phyloP scores from a whole-genome alignment of 2,888 invertebrate species.

The Mimachlamys varia region DNA sequence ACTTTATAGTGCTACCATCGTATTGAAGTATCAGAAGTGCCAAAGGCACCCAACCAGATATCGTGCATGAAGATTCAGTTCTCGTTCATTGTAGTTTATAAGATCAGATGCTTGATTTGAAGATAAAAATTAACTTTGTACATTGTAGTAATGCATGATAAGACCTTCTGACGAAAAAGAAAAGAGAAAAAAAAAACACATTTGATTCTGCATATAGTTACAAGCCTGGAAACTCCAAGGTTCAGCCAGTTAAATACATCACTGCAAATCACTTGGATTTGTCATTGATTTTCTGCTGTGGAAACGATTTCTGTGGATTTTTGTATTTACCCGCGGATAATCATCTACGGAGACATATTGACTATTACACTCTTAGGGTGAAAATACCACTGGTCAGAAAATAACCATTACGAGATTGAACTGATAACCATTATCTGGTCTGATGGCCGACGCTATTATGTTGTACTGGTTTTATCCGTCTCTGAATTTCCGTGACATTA shows the following conservation, averaged over 20 bases:
- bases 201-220: no score
- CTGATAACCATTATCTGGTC: not conserved
- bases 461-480: slow-evolving; percentile 1
- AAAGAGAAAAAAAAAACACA: no score
- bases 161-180: no score
- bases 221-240: no score
- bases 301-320: not conserved
- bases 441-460: not conserved
- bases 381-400: not conserved
- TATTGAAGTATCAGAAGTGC: no score
- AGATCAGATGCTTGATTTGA: no score
- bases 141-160: no score
- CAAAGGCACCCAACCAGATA: no score
- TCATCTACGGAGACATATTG: not conserved
- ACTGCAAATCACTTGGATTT: not conserved
- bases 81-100: no score
- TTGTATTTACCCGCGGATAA: not conserved
- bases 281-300: not conserved
- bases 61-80: no score
- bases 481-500: slow-evolving; percentile 3
- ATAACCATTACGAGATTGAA: not conserved
- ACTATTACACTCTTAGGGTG: not conserved
- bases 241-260: not conserved
- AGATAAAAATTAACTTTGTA: no score
- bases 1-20: no score